phyloP scores from a whole-genome alignment of 2,797 vertebrate genomes.

The Loris lydekkerianus region DNA sequence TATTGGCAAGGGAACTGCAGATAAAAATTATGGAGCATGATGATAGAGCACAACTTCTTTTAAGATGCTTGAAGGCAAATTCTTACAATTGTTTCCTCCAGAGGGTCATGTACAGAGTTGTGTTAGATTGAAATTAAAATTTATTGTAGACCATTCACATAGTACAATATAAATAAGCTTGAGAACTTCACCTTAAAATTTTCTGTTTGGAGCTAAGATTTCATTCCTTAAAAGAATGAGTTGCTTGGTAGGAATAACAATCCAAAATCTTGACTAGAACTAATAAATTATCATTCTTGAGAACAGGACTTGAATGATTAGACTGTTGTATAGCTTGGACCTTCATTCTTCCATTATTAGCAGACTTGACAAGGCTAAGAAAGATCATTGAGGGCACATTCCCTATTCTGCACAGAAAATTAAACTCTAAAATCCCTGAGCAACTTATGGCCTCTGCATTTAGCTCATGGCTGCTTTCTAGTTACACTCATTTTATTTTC shows the following conservation, averaged over 20 bases:
- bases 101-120: background rate
- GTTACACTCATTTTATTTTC: background rate
- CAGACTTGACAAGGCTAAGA: background rate
- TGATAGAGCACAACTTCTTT: background rate
- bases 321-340: background rate
- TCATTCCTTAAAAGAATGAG: background rate
- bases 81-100: background rate
- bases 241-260: background rate
- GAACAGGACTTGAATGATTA: background rate
- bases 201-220: background rate
- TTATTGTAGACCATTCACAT: background rate
- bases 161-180: background rate
- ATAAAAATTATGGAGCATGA: background rate
- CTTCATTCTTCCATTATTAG: background rate
- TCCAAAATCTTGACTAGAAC: background rate
- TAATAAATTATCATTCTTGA: background rate
- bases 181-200: background rate
- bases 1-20: background rate
- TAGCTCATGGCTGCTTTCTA: background rate
- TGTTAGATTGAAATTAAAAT: slow-evolving; percentile 1
- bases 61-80: background rate
- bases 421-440: background rate
- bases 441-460: background rate
- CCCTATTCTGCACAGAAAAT: background rate
- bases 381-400: background rate